phyloP scores from a whole-genome alignment of 2,888 invertebrate genomes.

The Papilio protenor region DNA sequence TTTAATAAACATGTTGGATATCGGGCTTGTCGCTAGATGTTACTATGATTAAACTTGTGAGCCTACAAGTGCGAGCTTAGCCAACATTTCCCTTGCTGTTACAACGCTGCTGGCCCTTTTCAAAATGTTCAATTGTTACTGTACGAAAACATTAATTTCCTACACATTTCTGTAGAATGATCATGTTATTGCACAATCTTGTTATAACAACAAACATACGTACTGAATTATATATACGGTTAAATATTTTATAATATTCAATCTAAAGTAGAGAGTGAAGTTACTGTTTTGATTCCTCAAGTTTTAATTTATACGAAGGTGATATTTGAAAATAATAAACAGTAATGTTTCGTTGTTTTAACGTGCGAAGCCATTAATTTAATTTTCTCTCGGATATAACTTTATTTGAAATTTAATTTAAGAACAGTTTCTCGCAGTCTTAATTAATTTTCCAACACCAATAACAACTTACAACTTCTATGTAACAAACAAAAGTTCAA shows the following conservation, averaged over 20 bases:
- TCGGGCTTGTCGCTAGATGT: background rate
- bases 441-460: constrained; percentile 33
- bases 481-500: constrained; percentile 22
- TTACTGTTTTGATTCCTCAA: background rate
- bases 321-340: constrained; percentile 6
- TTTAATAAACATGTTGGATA: background rate
- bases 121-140: background rate
- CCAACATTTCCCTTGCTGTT: background rate
- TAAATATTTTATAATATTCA: too few species aligned
- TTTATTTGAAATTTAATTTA: constrained; percentile 29
- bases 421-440: constrained; percentile 28
- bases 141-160: too few species aligned
- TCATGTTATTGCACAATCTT: too few species aligned
- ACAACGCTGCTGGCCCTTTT: background rate
- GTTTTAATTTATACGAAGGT: background rate
- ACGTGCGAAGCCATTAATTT: constrained; percentile 15
- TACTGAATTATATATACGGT: too few species aligned
- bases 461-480: constrained; percentile 29
- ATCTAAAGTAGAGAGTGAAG: too few species aligned
- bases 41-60: constrained; percentile 5
- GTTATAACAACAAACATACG: too few species aligned
- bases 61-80: constrained; percentile 13
- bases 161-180: too few species aligned
- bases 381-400: constrained; percentile 23
- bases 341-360: constrained; percentile 13